These are phyloP conservation scores for Alfaro cultratus DNA, from an alignment of 2,797 vertebrate genomes.

Conservation along the genomic window DNA sequence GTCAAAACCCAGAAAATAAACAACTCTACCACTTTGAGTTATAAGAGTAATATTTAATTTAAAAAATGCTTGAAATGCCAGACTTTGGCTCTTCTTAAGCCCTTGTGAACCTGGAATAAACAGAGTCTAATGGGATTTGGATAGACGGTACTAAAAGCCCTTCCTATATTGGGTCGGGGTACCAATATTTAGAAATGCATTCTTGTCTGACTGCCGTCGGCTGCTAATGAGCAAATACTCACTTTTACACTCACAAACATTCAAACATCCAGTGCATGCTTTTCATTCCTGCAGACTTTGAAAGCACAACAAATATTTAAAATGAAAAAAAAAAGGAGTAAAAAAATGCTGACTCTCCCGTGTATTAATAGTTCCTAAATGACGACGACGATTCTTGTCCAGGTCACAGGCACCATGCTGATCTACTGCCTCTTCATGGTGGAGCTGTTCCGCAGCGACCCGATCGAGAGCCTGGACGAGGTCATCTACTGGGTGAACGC, in stretches of 20 bases:
- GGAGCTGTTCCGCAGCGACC: constrained; percentile 81
- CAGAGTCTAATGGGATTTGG: not conserved
- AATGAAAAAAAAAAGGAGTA: not conserved
- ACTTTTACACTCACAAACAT: not conserved
- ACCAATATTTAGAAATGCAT: not conserved
- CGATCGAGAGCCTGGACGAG: constrained; percentile 87
- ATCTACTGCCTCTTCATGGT: constrained; percentile 88
- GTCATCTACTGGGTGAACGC: constrained; percentile 88
- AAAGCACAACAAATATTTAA: not conserved
- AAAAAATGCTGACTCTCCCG: not conserved
- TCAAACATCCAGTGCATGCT: not conserved
- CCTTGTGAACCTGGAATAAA: not conserved
- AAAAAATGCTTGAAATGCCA: not conserved
- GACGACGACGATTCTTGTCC: not conserved
- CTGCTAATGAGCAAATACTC: not conserved
- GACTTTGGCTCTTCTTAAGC: not conserved
- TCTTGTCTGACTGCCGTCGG: not conserved
- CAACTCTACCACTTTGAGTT: not conserved
- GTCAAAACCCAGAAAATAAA: not conserved
- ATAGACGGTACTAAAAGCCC: not conserved
- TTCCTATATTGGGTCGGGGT: not conserved
- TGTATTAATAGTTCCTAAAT: not conserved
- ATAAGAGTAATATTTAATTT: not conserved
- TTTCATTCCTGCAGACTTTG: not conserved
- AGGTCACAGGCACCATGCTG: constrained; percentile 88